Conservation (phyloP, 1,140 invertebrate species). For the Euura lappo region DNA sequence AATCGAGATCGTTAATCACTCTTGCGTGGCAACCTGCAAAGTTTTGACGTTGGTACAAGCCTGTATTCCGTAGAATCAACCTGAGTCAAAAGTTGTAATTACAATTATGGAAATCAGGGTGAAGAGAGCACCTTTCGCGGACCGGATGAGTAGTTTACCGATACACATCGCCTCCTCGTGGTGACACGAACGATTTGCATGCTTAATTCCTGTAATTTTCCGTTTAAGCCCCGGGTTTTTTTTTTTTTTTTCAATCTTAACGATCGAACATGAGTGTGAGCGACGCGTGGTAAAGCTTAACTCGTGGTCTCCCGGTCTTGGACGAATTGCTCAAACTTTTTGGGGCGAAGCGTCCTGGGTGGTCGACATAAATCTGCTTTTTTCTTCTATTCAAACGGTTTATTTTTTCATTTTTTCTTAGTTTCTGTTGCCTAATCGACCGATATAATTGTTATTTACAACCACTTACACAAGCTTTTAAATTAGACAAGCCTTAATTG, state of each 20-base stretch:
- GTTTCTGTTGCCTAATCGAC: too few species aligned
- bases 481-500: too few species aligned
- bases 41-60: too few species aligned
- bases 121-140: background rate
- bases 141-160: constrained; percentile 29
- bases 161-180: constrained; percentile 40
- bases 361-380: constrained; percentile 47
- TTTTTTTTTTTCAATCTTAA: constrained; percentile 31
- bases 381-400: constrained; percentile 29
- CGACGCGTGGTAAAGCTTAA: background rate
- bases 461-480: constrained; percentile 32
- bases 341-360: constrained; percentile 42
- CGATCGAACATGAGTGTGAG: constrained; percentile 25
- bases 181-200: constrained; percentile 54
- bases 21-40: too few species aligned
- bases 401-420: background rate
- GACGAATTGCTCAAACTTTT: background rate
- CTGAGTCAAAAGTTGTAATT: constrained; percentile 35
- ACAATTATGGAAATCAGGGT: constrained; percentile 47
- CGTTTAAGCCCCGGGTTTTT: constrained; percentile 30
- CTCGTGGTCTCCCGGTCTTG: background rate
- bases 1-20: too few species aligned
- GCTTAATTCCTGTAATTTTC: constrained; percentile 50
- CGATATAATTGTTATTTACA: constrained; percentile 58
- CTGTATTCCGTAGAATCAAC: constrained; percentile 18